A percentile compares a stretch with the other conserved stretches of the same genome.
These are phyloP conservation scores for Gobiocypris rarus DNA, from an alignment of 2,113 vertebrate species.

Conservation along the genomic window DNA sequence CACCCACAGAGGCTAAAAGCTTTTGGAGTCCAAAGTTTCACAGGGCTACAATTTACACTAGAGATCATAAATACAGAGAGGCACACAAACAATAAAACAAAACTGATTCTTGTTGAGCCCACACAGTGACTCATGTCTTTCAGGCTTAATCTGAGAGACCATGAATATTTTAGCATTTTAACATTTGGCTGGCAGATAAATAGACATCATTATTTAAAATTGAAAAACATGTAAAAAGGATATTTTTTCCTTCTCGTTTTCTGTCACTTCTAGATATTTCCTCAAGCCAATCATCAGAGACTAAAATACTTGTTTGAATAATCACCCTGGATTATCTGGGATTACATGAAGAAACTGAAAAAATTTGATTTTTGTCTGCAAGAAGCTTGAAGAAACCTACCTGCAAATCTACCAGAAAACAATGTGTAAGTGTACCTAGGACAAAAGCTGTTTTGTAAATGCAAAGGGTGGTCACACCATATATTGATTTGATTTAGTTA, in stretches of 20 bases:
- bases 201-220: neutral
- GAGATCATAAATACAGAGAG: slow-evolving; percentile 12
- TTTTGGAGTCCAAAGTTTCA: slow-evolving; percentile 61
- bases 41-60: slow-evolving; percentile 24
- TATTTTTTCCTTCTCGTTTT: neutral
- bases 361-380: no score
- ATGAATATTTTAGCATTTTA: slow-evolving; percentile 40
- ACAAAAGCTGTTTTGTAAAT: no score
- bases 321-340: no score
- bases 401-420: no score
- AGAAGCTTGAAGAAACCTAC: no score
- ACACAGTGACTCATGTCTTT: slow-evolving; percentile 30
- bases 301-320: no score
- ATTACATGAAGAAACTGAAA: no score
- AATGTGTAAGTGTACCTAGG: no score
- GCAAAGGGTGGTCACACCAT: no score
- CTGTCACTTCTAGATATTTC: neutral
- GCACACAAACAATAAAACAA: slow-evolving; percentile 13
- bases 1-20: slow-evolving; percentile 58
- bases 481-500: no score
- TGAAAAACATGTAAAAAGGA: no score
- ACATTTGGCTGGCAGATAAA: neutral
- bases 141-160: neutral
- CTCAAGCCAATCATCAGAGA: neutral
- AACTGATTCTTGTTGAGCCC: slow-evolving; percentile 13